A percentile compares a stretch with the other conserved stretches of the same genome.
phyloP scores from a whole-genome alignment of 1,140 invertebrate genomes.

The Polyergus mexicanus region DNA sequence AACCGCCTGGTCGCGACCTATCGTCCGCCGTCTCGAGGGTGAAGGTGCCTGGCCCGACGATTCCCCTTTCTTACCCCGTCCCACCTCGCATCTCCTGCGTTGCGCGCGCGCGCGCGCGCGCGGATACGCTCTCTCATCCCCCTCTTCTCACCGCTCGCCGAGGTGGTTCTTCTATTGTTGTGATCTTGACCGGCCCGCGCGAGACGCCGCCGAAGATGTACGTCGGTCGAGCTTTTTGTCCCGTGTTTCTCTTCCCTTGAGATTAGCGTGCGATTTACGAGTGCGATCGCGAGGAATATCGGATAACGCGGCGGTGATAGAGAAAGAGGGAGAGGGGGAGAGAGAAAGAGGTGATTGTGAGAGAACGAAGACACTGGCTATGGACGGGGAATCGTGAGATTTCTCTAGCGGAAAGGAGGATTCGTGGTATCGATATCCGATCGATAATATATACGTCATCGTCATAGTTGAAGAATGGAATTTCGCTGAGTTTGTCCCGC shows the following conservation, averaged over 20 bases:
- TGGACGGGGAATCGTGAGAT: slow-evolving; percentile 35
- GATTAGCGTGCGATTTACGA: slow-evolving; percentile 34
- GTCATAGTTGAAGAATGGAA: slow-evolving; percentile 44
- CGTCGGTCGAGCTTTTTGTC: slow-evolving; percentile 25
- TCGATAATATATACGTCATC: slow-evolving; percentile 28
- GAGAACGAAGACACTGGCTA: slow-evolving; percentile 29
- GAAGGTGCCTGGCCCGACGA: slow-evolving; percentile 59
- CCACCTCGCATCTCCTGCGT: slow-evolving; percentile 16
- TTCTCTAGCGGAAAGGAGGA: slow-evolving; percentile 27
- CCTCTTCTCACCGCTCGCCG: not conserved
- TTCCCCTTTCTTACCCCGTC: slow-evolving; percentile 28
- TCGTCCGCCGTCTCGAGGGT: slow-evolving; percentile 72
- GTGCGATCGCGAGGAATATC: slow-evolving; percentile 36
- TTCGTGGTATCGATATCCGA: slow-evolving; percentile 54
- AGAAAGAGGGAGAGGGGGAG: not conserved
- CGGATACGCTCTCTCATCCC: not conserved
- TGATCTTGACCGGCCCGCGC: slow-evolving; percentile 61
- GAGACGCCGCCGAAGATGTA: slow-evolving; percentile 41
- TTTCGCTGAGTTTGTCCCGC: not conserved
- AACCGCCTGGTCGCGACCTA: slow-evolving; percentile 67
- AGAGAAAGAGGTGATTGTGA: slow-evolving; percentile 30
- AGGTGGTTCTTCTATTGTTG: slow-evolving; percentile 58
- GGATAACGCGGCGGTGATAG: not conserved
- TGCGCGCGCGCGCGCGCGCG: slow-evolving; percentile 5
- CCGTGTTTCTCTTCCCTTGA: slow-evolving; percentile 7